Conservation (phyloP, 2,888 invertebrate genomes). For the Apocheima hispidaria region DNA sequence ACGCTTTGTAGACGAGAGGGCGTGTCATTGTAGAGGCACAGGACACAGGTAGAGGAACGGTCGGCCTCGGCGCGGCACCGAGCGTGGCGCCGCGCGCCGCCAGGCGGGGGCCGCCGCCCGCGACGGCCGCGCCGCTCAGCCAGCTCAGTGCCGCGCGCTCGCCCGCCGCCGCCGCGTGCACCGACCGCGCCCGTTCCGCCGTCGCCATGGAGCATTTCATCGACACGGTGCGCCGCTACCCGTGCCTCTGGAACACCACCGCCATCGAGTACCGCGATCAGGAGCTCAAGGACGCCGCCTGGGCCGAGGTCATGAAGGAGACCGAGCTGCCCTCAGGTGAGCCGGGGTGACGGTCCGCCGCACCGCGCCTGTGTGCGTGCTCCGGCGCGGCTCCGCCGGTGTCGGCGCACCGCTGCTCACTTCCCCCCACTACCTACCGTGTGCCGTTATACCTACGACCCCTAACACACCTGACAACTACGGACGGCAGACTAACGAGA, state of each 20-base stretch:
- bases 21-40: too few species aligned
- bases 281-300: conserved; percentile 82
- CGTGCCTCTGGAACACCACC: conserved; percentile 81
- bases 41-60: too few species aligned
- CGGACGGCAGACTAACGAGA: too few species aligned
- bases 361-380: background rate
- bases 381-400: too few species aligned
- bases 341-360: conserved; percentile 33
- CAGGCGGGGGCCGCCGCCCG: conserved; percentile 30
- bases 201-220: conserved; percentile 78
- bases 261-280: conserved; percentile 82
- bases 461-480: too few species aligned
- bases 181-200: conserved; percentile 34
- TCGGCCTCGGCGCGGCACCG: conserved; percentile 24
- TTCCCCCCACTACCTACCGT: too few species aligned
- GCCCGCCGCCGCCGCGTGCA: conserved; percentile 47
- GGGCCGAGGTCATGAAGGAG: conserved; percentile 81
- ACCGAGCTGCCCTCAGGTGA: conserved; percentile 78
- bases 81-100: conserved; percentile 29
- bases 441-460: too few species aligned
- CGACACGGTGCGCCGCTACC: conserved; percentile 77
- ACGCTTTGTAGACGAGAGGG: too few species aligned
- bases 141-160: conserved; percentile 48
- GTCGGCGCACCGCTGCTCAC: too few species aligned
- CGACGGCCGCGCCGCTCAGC: conserved; percentile 32